These are phyloP conservation scores for Otus scops DNA, from an alignment of 2,797 vertebrate genomes.

Conservation along the genomic window DNA sequence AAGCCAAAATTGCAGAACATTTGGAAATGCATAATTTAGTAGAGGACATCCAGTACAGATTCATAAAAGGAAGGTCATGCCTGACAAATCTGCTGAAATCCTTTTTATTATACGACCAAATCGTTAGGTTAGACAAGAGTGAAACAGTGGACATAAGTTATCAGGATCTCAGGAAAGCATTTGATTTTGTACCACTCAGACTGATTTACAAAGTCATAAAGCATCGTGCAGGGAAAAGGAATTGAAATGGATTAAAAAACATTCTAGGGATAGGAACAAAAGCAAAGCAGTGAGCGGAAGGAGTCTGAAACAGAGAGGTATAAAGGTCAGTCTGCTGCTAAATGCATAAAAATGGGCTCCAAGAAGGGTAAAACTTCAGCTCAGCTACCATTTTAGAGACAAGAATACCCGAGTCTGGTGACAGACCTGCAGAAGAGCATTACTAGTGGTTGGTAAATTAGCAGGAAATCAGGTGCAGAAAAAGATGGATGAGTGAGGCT, in stretches of 20 bases:
- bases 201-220: constrained; percentile 71
- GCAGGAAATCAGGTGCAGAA: neutral
- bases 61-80: constrained; percentile 74
- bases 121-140: constrained; percentile 68
- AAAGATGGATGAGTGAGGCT: neutral
- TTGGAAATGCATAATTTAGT: constrained; percentile 73
- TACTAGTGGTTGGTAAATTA: neutral
- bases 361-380: neutral
- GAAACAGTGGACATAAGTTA: constrained; percentile 66
- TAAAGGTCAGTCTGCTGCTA: constrained; percentile 15
- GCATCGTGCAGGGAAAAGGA: neutral
- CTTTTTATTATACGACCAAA: constrained; percentile 70
- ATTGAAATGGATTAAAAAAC: constrained; percentile 44
- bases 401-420: neutral
- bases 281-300: neutral
- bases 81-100: constrained; percentile 74
- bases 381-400: neutral
- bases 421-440: neutral
- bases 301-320: neutral
- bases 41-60: constrained; percentile 67
- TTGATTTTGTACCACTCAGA: constrained; percentile 61
- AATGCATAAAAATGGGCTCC: neutral
- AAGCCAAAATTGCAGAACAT: constrained; percentile 67
- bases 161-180: constrained; percentile 64
- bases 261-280: constrained; percentile 12